phyloP scores from a whole-genome alignment of 2,888 invertebrate genomes.

The Rhamphomyia laevipes region DNA sequence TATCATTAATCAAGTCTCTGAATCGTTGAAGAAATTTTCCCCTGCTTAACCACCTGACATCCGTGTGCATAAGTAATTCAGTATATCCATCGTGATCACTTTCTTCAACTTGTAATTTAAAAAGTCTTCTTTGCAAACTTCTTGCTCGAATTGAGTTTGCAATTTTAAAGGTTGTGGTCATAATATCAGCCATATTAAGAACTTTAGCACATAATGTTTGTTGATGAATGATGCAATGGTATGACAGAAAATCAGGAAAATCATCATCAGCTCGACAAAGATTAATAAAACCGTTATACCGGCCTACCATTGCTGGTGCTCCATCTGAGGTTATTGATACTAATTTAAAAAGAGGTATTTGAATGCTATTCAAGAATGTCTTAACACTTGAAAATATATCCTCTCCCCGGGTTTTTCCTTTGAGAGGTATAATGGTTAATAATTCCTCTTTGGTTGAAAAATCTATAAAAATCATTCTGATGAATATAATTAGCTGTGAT shows the following conservation, averaged over 20 bases:
- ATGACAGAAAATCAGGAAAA: background rate
- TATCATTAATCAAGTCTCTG: background rate
- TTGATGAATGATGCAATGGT: background rate
- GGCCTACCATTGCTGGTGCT: background rate
- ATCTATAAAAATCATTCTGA: constrained; percentile 10
- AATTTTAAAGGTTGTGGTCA: background rate
- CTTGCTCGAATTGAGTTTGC: background rate
- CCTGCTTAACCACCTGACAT: constrained; percentile 5
- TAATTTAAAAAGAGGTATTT: constrained; percentile 14
- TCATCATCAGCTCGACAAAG: constrained; percentile 2
- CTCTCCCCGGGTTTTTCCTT: constrained; percentile 11
- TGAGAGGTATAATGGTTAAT: constrained; percentile 8
- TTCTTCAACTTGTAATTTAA: background rate
- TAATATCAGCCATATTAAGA: background rate
- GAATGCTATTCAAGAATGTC: constrained; percentile 10
- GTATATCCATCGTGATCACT: background rate
- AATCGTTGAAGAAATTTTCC: constrained; percentile 1
- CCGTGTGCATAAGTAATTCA: background rate
- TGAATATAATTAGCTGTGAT: constrained; percentile 15
- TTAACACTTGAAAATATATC: constrained; percentile 14
- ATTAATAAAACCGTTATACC: background rate
- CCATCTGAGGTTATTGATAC: constrained; percentile 11
- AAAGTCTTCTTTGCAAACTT: background rate
- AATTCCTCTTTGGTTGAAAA: constrained; percentile 12
- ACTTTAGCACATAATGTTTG: background rate